Evolutionary conservation across 2,797 vertebrate species (phyloP).

Genomic region (Gymnoscopelus microlampas): DNA sequence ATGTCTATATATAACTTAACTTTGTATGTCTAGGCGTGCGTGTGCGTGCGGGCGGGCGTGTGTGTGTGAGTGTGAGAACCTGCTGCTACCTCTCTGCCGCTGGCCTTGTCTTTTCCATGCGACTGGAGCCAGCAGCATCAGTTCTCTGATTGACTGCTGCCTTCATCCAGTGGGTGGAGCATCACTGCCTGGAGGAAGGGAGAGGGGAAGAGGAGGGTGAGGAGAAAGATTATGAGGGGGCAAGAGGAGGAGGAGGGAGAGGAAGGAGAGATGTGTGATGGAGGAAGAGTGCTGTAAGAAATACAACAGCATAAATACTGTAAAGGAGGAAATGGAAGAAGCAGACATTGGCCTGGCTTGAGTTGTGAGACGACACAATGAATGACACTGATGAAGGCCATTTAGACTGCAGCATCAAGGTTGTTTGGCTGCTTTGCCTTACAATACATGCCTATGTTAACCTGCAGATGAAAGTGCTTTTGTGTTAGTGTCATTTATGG

Average conservation of each 20-base stretch:
- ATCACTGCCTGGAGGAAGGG: slow-evolving; percentile 1
- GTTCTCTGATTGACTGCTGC: slow-evolving; percentile 37
- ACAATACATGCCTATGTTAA: too few relatives aligned
- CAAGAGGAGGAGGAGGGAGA: slow-evolving; percentile 12
- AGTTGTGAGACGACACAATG: too few relatives aligned
- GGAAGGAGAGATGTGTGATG: not conserved
- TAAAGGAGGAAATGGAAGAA: not conserved
- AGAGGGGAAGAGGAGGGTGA: not conserved
- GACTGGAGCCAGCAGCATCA: not conserved
- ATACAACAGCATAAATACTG: not conserved
- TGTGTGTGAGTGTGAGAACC: not conserved
- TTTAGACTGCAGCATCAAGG: too few relatives aligned
- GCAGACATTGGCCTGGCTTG: not conserved
- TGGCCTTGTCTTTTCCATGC: slow-evolving; percentile 24
- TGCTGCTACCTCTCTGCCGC: slow-evolving; percentile 9
- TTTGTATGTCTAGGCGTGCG: slow-evolving; percentile 32
- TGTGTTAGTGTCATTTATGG: too few relatives aligned
- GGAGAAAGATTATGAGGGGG: not conserved
- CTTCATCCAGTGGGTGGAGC: not conserved
- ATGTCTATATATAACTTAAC: slow-evolving; percentile 48
- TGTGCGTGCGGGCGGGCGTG: not conserved
- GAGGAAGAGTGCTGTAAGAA: not conserved
- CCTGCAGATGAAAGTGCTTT: too few relatives aligned
- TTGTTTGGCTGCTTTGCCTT: too few relatives aligned
- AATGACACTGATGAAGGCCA: too few relatives aligned